These are phyloP conservation scores for Alca torda DNA, from an alignment of 2,797 vertebrate genomes.

Conservation along the genomic window DNA sequence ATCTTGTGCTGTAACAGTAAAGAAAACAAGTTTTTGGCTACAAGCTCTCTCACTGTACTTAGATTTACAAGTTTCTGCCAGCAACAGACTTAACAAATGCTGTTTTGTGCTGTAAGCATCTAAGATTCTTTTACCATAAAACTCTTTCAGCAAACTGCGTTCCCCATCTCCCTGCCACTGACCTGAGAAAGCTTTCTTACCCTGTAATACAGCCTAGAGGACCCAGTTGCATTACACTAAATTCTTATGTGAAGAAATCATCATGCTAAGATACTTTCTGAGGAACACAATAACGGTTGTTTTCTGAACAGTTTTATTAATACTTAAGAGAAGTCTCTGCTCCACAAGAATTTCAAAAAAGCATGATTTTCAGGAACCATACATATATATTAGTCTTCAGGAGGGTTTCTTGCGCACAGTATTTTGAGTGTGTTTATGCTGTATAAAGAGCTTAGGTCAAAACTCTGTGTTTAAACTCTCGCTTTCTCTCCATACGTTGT, in stretches of 20 bases:
- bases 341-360: neutral
- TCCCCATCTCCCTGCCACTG: neutral
- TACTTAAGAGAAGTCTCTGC: neutral
- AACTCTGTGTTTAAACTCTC: neutral
- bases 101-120: neutral
- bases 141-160: neutral
- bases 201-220: neutral
- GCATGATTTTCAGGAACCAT: neutral
- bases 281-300: neutral
- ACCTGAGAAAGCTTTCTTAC: neutral
- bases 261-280: neutral
- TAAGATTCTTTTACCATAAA: neutral
- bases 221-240: neutral
- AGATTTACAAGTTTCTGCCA: conserved; percentile 36
- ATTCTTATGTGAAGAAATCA: neutral
- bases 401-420: neutral
- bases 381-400: neutral
- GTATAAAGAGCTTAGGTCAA: neutral
- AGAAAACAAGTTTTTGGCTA: conserved; percentile 38
- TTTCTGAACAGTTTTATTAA: neutral
- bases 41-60: neutral
- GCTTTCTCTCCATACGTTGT: neutral
- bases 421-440: neutral
- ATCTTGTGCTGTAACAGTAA: conserved; percentile 16
- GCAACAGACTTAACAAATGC: neutral